These are phyloP conservation scores for Scaptomyza caliginosa DNA, from an alignment of 2,888 invertebrate genomes.

Conservation along the genomic window DNA sequence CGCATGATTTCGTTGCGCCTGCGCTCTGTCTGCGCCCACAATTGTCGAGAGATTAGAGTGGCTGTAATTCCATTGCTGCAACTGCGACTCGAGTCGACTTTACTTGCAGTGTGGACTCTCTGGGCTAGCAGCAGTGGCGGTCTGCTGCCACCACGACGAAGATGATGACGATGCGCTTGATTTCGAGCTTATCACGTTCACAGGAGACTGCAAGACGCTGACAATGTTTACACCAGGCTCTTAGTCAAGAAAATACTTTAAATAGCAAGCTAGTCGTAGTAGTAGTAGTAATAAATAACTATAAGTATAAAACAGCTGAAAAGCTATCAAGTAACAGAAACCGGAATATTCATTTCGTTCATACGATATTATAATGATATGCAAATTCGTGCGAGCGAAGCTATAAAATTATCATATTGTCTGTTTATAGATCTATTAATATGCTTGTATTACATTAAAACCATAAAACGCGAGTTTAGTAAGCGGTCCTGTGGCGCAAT, in stretches of 20 bases:
- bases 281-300: background rate
- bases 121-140: constrained; percentile 28
- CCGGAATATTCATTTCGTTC: constrained; percentile 34
- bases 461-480: fast-evolving
- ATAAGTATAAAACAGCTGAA: background rate
- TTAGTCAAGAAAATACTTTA: background rate
- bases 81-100: constrained; percentile 16
- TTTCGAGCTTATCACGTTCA: constrained; percentile 77
- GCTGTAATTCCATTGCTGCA: constrained; percentile 66
- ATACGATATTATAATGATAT: constrained; percentile 30
- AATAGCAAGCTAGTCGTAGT: background rate
- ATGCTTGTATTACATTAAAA: background rate
- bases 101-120: constrained; percentile 60
- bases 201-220: constrained; percentile 71
- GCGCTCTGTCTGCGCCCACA: constrained; percentile 70
- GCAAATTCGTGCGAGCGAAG: constrained; percentile 30
- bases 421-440: constrained; percentile 21
- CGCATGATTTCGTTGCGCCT: constrained; percentile 66
- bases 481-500: constrained; percentile 82
- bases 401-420: constrained; percentile 1
- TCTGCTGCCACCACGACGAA: constrained; percentile 41
- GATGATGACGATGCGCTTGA: constrained; percentile 65
- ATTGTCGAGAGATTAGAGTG: constrained; percentile 79
- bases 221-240: constrained; percentile 56
- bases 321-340: constrained; percentile 9